Evolutionary conservation across 1,140 invertebrate species (phyloP).

Genomic region (Zophobas morio): DNA sequence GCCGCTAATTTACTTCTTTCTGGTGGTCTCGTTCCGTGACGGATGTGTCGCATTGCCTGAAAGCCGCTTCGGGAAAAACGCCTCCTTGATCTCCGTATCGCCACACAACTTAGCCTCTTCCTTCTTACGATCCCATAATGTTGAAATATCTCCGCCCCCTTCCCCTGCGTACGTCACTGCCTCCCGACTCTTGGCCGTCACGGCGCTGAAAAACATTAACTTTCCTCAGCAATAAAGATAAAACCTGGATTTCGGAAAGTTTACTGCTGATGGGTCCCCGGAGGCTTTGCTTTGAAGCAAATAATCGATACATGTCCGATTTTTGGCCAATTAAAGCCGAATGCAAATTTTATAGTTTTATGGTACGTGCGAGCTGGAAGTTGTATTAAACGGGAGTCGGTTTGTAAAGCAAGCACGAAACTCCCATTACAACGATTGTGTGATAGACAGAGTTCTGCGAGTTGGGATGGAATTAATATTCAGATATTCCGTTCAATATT

Average conservation of each 20-base stretch:
- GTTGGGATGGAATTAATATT: slow-evolving; percentile 38
- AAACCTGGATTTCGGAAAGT: slow-evolving; percentile 29
- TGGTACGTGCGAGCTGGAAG: background rate
- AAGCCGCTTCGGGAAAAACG: no score
- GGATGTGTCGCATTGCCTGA: no score
- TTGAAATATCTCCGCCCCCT: background rate
- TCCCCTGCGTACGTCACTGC: slow-evolving; percentile 1
- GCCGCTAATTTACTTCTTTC: no score
- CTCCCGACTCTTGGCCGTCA: slow-evolving; percentile 8
- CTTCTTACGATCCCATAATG: no score
- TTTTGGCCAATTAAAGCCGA: slow-evolving; percentile 23
- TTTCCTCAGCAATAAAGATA: slow-evolving; percentile 27
- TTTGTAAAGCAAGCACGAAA: slow-evolving; percentile 35
- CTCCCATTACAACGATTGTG: slow-evolving; percentile 36
- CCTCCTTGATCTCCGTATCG: no score
- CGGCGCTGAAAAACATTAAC: slow-evolving; percentile 24
- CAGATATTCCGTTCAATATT: slow-evolving; percentile 38
- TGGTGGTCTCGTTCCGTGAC: no score
- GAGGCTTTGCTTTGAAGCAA: slow-evolving; percentile 5
- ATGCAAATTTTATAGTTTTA: slow-evolving; percentile 42
- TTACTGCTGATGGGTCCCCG: slow-evolving; percentile 12
- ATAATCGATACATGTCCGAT: slow-evolving; percentile 18
- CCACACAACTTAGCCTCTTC: no score
- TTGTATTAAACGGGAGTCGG: slow-evolving; percentile 13
- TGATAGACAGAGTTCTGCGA: slow-evolving; percentile 34